Base-by-base conservation (phyloP, 2,113 vertebrate species). In the Gallinago media region DNA sequence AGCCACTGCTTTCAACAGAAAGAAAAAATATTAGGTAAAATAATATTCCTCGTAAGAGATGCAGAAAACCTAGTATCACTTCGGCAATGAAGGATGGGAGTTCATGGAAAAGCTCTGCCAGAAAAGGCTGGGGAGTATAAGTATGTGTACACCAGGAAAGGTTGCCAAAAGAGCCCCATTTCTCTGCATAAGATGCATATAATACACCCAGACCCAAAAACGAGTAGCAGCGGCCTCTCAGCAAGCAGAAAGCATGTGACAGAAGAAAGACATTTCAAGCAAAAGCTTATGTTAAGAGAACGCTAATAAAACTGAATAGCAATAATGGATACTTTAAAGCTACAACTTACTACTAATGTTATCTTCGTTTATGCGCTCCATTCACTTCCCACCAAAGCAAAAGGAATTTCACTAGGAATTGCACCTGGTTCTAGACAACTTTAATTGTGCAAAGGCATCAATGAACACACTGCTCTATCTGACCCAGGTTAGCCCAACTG, bases 101-200 rank as follows among this genome's bases (percentile, higher is more conserved):
- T n/a, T 65, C 25, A 67, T 20, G 12, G 25, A 62, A 82, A 46
- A 46, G 19, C 44, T 46, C 44, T 46, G 44, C 44, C 19, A 46
- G 9, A 20, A 46, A 46, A 46, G 44, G 44, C 44, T 46, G 44
- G 44, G 44, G 44, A 20, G 19, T 46, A 46, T 46, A 46, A 46
- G 9, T 46, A 46, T 46, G 19, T 20, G 8, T 46, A 46, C 19
- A 20, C 18, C 18, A 46, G 44, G 44, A 46, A 46, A 46, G 44
- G 18, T 20, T 46, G 44, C 44, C 44, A 46, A n/a, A n/a, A n/a
- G 44, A 20, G 44, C 10, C 21, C 32, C 12, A 20, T 29, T 50
- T 65, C 36, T 79, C 22, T 0, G 0, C 19, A 18, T 16, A 26
- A 46, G 32, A 25, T 29, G 14, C 2, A 3, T 9, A 31, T 7